These are phyloP conservation scores for Aulostomus chinensis DNA, from an alignment of 2,797 vertebrate species.

Conservation along the genomic window DNA sequence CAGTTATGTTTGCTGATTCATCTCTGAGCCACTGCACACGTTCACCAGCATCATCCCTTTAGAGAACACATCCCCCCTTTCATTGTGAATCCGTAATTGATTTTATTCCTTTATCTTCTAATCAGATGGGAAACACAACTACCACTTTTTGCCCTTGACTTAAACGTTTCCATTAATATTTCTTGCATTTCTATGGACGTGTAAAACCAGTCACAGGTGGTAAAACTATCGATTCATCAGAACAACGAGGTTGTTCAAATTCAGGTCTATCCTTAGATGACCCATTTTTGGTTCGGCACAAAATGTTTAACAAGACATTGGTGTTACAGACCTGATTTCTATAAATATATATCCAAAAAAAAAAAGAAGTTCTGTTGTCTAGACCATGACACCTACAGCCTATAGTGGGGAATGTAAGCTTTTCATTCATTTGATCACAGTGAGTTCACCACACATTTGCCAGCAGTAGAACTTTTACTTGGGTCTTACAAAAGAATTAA, in stretches of 20 bases:
- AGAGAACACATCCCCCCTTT: too few relatives aligned
- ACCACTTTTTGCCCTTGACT: background rate
- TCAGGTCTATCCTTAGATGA: background rate
- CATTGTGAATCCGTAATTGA: too few relatives aligned
- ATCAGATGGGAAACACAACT: too few relatives aligned
- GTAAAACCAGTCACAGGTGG: constrained; percentile 1
- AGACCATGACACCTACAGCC: background rate
- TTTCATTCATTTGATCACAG: too few relatives aligned
- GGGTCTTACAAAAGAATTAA: too few relatives aligned
- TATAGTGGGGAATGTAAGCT: too few relatives aligned
- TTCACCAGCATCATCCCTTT: too few relatives aligned
- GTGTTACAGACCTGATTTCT: background rate
- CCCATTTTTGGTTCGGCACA: constrained; percentile 2
- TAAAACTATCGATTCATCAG: constrained; percentile 4
- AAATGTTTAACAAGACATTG: background rate
- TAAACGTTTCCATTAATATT: background rate
- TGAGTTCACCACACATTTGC: background rate
- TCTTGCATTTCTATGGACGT: background rate
- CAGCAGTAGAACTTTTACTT: background rate
- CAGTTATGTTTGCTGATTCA: too few relatives aligned
- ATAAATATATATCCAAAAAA: too few relatives aligned
- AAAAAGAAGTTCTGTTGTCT: background rate
- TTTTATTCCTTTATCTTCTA: too few relatives aligned
- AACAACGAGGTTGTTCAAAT: too few relatives aligned
- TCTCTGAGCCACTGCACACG: too few relatives aligned